Base-by-base conservation (phyloP, 2,888 invertebrate species). In the Mesochorus sp. region DNA sequence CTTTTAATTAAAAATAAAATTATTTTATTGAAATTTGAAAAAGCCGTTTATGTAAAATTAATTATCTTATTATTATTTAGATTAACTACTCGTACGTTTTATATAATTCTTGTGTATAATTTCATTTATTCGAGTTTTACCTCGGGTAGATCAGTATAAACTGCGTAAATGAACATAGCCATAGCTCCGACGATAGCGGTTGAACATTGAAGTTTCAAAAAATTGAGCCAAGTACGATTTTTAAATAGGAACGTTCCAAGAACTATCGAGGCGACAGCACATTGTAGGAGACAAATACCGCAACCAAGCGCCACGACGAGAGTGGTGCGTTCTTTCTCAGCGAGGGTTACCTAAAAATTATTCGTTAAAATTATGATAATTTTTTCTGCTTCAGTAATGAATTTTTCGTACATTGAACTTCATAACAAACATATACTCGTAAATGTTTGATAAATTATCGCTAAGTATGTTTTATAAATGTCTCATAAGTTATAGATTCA, bases 141-240 rank as follows among this genome's bases (percentile, higher is more conserved):
- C 86, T 91, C 88, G 3, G 91, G 85, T n/a, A 91, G 82, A 68
- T 89, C 82, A 47, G 82, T 86, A 72, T 89, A 86, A 21, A 89
- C 86, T 14, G 92, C 91, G 71, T 91, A 92, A 67, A 92, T 89
- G 80, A 92, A 92, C 49, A 91, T 94, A 3, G 94, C 92, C 93
- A 95, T 96, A 57, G 95, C 94, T 86, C 95, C 95, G 39, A 95
- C 94, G 70, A 95, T 91, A 10, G 95, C 94, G 1, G 94, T 92
- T 84, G 94, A 94, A 86, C 94, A 95, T 87, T 95, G 95, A 83
- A 95, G 91, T 90, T 95, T 95, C 57, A 95, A 91, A 88, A 94
- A 94, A 80, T 94, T 93, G 39, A 94, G 89, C 86, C 94, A 94
- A 74, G 92, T 93, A 42, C 91, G 91, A 81, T 92, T 91, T 55